phyloP scores from a whole-genome alignment of 2,113 vertebrate genomes.

The Eulemur macaco region DNA sequence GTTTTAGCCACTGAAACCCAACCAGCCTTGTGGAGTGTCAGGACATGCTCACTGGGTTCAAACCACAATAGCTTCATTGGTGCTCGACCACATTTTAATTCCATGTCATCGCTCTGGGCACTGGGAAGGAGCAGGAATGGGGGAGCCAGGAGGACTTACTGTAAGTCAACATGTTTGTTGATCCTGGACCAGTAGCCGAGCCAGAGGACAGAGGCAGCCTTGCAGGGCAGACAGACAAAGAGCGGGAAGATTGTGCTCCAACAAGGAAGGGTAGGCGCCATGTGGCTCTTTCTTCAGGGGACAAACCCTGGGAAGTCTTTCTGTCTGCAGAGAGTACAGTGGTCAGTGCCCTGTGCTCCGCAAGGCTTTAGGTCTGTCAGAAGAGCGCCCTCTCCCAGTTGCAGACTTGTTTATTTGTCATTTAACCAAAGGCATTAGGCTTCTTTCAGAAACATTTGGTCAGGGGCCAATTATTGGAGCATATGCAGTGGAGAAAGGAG shows the following conservation, averaged over 20 bases:
- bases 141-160: constrained; percentile 65
- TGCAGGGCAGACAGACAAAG: not conserved
- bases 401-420: constrained; percentile 13
- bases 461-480: not conserved
- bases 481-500: constrained; percentile 31
- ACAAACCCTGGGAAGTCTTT: not conserved
- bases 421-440: not conserved
- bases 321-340: not conserved
- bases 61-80: not conserved
- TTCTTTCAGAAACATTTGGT: constrained; percentile 41
- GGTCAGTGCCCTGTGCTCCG: not conserved
- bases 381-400: not conserved
- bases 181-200: constrained; percentile 50
- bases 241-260: rapidly evolving
- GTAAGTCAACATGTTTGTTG: constrained; percentile 72
- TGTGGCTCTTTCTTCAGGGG: not conserved
- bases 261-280: rapidly evolving
- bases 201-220: not conserved
- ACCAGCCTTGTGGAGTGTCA: not conserved
- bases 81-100: constrained; percentile 4
- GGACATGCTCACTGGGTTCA: not conserved
- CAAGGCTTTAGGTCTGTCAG: not conserved
- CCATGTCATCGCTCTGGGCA: constrained; percentile 16
- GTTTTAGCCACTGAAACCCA: constrained; percentile 37
- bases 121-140: not conserved